phyloP scores from a whole-genome alignment of 2,888 invertebrate species.

The Epirrhoe alternata region DNA sequence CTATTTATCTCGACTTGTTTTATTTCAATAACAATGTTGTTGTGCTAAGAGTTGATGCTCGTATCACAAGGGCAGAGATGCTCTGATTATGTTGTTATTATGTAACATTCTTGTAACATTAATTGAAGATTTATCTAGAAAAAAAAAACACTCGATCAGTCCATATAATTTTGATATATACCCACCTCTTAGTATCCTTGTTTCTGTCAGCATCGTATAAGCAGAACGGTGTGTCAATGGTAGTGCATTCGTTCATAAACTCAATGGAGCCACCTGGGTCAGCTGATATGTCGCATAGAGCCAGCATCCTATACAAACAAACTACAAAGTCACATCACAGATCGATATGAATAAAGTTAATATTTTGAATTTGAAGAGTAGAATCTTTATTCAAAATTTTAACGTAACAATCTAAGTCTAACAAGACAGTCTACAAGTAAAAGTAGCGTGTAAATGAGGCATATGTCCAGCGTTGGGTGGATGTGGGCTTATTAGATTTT shows the following conservation, averaged over 20 bases:
- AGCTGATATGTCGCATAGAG: conserved; percentile 99
- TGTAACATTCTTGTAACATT: neutral
- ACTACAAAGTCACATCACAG: neutral
- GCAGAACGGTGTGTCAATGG: conserved; percentile 99
- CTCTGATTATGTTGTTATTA: conserved; percentile 7
- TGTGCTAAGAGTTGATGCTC: neutral
- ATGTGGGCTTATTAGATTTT: neutral
- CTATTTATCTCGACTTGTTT: conserved; percentile 17
- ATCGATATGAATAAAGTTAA: neutral
- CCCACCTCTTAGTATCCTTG: conserved; percentile 95
- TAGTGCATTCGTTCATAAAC: conserved; percentile 99
- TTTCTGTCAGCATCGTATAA: conserved; percentile 99
- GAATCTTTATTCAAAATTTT: too few relatives aligned
- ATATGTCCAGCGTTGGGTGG: too few relatives aligned
- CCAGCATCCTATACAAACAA: conserved; percentile 89
- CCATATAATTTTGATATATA: neutral
- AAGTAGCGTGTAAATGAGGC: too few relatives aligned
- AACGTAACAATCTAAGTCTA: too few relatives aligned
- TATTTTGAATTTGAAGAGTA: too few relatives aligned
- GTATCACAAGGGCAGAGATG: conserved; percentile 10
- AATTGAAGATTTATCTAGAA: too few relatives aligned
- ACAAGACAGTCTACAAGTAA: too few relatives aligned
- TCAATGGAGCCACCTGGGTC: conserved; percentile 99
- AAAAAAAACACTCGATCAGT: too few relatives aligned
- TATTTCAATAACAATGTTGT: conserved; percentile 10